Percentiles rank a stretch among this genome's conserved stretches.
These are phyloP conservation scores for Jordanella pulchra DNA, from an alignment of 2,797 vertebrate genomes.

Conservation along the genomic window DNA sequence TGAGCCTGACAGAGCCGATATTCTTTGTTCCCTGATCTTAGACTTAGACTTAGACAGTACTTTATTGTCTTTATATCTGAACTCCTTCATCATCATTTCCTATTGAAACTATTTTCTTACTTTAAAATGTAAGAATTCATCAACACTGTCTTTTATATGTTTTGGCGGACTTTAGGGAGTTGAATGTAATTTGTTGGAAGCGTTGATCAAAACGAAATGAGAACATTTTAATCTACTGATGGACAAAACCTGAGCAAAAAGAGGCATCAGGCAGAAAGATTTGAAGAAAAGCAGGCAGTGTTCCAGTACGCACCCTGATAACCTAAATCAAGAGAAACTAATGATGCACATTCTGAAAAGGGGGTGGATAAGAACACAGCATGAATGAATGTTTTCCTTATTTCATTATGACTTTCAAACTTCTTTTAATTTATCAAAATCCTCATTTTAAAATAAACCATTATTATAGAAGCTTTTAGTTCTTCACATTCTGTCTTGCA, in stretches of 20 bases:
- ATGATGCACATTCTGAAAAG: not conserved
- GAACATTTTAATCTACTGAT: conserved; percentile 37
- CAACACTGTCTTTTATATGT: conserved; percentile 5
- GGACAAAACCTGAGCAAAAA: conserved; percentile 42
- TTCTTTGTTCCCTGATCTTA: not conserved
- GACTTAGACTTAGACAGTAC: too few relatives aligned
- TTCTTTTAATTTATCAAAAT: conserved; percentile 9
- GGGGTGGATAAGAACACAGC: not conserved
- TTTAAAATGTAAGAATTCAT: conserved; percentile 10
- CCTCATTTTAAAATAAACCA: not conserved
- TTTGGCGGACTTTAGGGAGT: conserved; percentile 25
- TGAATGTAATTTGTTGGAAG: conserved; percentile 15
- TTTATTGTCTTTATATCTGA: too few relatives aligned
- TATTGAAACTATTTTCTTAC: conserved; percentile 13
- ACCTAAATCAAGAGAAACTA: conserved; percentile 10
- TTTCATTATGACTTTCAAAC: not conserved
- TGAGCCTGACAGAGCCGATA: not conserved
- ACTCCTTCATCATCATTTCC: not conserved
- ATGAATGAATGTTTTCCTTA: not conserved
- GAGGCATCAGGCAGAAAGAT: conserved; percentile 14
- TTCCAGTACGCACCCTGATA: conserved; percentile 24
- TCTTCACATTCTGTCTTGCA: not conserved
- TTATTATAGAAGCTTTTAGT: not conserved
- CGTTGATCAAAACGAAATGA: conserved; percentile 8
- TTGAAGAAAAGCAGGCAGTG: conserved; percentile 25